Conservation (phyloP, 2,888 invertebrate species). For the Apamea epomidion region DNA sequence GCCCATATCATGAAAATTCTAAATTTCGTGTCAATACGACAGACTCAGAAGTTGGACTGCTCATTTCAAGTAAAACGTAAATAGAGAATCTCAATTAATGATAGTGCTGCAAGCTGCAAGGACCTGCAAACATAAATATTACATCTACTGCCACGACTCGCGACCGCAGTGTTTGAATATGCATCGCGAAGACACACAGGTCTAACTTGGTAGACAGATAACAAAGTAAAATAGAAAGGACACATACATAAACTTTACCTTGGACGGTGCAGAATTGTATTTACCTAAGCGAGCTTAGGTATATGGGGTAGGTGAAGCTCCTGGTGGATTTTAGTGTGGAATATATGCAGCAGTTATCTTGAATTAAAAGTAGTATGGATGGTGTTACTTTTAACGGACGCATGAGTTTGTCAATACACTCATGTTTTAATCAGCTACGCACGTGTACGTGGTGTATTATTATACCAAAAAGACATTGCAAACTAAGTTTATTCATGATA, state of each 20-base stretch:
- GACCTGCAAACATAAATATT: constrained; percentile 49
- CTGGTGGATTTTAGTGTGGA: neutral
- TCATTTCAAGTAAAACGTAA: constrained; percentile 38
- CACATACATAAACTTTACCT: constrained; percentile 61
- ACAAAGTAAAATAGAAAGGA: constrained; percentile 66
- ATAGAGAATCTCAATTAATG: constrained; percentile 52
- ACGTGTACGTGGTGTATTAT: neutral
- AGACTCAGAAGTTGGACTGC: constrained; percentile 8
- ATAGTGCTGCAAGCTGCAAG: constrained; percentile 37
- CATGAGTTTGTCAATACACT: neutral
- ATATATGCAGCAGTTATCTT: constrained; percentile 11
- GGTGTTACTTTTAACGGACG: neutral
- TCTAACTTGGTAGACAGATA: constrained; percentile 60
- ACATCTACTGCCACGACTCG: constrained; percentile 33
- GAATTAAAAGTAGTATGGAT: neutral
- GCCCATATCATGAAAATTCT: neutral
- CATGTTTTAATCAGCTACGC: neutral
- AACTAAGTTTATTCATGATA: neutral
- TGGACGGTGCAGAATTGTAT: constrained; percentile 37
- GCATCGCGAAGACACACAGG: constrained; percentile 65
- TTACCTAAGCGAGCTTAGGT: constrained; percentile 26
- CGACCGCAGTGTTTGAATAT: constrained; percentile 61
- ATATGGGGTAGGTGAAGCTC: neutral
- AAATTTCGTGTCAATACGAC: constrained; percentile 20
- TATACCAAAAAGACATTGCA: neutral